These are phyloP conservation scores for Bombus impatiens DNA, from an alignment of 1,140 invertebrate genomes.

Conservation along the genomic window DNA sequence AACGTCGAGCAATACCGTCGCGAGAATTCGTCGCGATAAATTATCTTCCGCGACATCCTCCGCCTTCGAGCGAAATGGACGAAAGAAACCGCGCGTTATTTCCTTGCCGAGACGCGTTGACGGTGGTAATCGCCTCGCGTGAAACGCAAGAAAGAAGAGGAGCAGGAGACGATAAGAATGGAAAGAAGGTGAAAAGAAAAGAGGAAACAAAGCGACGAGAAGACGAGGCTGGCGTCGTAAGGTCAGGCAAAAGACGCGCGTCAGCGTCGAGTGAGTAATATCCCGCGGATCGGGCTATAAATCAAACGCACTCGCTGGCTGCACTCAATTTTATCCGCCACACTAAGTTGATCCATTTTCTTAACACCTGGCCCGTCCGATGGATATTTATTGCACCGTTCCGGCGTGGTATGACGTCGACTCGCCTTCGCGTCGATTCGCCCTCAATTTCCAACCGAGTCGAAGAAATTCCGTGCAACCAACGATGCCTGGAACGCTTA, in stretches of 20 bases:
- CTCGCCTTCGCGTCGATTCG: not conserved
- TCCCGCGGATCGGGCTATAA: slow-evolving; percentile 41
- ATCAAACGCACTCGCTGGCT: slow-evolving; percentile 48
- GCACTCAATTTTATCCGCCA: slow-evolving; percentile 55
- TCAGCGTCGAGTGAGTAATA: slow-evolving; percentile 53
- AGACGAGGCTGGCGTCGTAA: not conserved
- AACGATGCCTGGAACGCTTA: not conserved
- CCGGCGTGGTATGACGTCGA: not conserved
- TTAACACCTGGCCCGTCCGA: slow-evolving; percentile 52
- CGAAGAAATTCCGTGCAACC: slow-evolving; percentile 24
- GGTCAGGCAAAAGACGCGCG: slow-evolving; percentile 45
- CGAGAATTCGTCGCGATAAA: slow-evolving; percentile 16
- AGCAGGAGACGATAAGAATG: not conserved
- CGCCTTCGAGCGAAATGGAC: not conserved
- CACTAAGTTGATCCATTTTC: slow-evolving; percentile 53
- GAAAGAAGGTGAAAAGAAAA: not conserved
- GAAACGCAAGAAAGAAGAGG: not conserved
- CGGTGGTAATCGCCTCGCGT: not conserved
- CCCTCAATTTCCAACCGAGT: slow-evolving; percentile 21
- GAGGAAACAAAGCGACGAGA: not conserved
- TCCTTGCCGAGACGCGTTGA: not conserved
- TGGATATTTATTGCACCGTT: slow-evolving; percentile 47
- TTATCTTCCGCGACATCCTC: not conserved
- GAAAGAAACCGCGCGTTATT: slow-evolving; percentile 28
- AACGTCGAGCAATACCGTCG: not conserved